A percentile compares a stretch with the other conserved stretches of the same genome.
Conservation (phyloP, 2,797 vertebrate species). For the Coendou prehensilis region DNA sequence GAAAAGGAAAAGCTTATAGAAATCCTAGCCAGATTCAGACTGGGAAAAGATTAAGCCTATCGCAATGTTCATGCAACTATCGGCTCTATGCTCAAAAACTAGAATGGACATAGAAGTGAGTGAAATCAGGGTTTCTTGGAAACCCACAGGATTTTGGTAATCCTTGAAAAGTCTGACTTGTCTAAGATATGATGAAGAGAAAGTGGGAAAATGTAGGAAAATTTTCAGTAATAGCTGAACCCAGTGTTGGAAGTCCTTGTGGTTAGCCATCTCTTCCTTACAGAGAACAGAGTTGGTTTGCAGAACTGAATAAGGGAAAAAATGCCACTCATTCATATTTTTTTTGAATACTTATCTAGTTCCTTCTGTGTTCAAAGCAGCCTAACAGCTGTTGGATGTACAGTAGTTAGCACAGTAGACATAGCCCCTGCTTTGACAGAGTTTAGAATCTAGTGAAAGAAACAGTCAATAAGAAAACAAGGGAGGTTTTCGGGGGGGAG, state of each 20-base stretch:
- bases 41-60: neutral
- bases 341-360: neutral
- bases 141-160: neutral
- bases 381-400: neutral
- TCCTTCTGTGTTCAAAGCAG: constrained; percentile 33
- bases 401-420: neutral
- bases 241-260: neutral
- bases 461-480: neutral
- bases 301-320: neutral
- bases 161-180: constrained; percentile 31
- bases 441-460: constrained; percentile 7
- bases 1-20: constrained; percentile 23
- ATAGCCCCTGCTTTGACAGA: neutral
- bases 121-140: neutral
- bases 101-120: constrained; percentile 12
- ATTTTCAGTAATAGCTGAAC: constrained; percentile 10
- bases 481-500: too few relatives aligned
- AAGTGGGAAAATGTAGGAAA: neutral
- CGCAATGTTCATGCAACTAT: constrained; percentile 15
- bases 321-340: neutral
- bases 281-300: constrained; percentile 1
- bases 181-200: constrained; percentile 12
- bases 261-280: neutral
- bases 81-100: constrained; percentile 15
- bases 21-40: constrained; percentile 24